These are phyloP conservation scores for Montipora capricornis DNA, from an alignment of 64 coral and sea anemone genomes.

Conservation along the genomic window DNA sequence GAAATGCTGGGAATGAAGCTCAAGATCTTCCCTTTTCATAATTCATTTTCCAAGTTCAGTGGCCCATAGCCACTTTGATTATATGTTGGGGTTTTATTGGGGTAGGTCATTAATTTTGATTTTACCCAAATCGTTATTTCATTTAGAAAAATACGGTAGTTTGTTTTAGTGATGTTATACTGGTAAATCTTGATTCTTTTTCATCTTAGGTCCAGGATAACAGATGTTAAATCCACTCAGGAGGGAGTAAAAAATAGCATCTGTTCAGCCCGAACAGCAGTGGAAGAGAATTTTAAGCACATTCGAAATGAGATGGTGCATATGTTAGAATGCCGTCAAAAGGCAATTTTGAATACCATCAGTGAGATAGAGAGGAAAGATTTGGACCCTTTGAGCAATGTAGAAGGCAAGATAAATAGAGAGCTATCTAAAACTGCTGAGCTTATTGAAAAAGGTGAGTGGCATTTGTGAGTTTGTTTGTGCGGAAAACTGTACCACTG, in stretches of 20 bases:
- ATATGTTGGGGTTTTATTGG: too few species aligned
- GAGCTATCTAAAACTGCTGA: constrained; percentile 76
- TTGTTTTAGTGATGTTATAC: not conserved
- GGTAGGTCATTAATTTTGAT: too few species aligned
- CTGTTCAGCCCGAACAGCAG: constrained; percentile 66
- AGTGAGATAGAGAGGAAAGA: constrained; percentile 91
- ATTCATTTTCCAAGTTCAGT: too few species aligned
- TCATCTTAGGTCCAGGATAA: constrained; percentile 68
- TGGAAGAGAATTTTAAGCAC: constrained; percentile 75
- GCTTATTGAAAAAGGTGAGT: constrained; percentile 78
- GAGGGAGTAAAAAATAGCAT: constrained; percentile 86
- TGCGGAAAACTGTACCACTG: too few species aligned
- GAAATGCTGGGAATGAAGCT: too few species aligned
- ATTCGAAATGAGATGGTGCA: constrained; percentile 73
- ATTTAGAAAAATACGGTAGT: not conserved
- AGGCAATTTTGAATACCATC: constrained; percentile 80
- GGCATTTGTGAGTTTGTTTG: not conserved
- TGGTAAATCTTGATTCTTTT: not conserved
- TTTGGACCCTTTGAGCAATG: constrained; percentile 81
- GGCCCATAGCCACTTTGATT: too few species aligned
- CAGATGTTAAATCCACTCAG: constrained; percentile 74
- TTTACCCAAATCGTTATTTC: not conserved
- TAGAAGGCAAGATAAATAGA: constrained; percentile 91
- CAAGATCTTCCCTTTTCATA: too few species aligned
- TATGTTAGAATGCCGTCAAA: constrained; percentile 51